Evolutionary conservation across 2,113 vertebrate species (phyloP).

Genomic region (Pagrus major): DNA sequence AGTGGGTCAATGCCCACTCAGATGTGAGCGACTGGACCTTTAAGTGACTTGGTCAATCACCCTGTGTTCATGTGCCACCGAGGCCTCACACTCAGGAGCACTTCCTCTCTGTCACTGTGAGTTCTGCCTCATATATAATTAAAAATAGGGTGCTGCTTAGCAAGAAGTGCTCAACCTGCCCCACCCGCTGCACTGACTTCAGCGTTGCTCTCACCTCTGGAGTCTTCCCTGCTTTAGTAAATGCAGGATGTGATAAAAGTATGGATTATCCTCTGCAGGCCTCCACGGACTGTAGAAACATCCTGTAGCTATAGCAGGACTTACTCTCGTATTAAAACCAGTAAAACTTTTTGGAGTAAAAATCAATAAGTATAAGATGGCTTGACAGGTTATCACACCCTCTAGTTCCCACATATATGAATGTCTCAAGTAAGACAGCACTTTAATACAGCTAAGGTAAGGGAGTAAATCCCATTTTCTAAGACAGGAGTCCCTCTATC

Average conservation of each 20-base stretch:
- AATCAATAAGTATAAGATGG: conserved; percentile 51
- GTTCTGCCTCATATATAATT: conserved; percentile 78
- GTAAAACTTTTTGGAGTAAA: conserved; percentile 62
- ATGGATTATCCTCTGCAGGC: conserved; percentile 50
- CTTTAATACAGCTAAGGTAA: conserved; percentile 24
- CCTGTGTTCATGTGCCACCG: conserved; percentile 58
- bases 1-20: conserved; percentile 65
- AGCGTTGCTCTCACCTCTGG: conserved; percentile 25
- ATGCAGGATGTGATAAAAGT: conserved; percentile 58
- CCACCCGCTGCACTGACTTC: conserved; percentile 50
- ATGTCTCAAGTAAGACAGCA: conserved; percentile 31
- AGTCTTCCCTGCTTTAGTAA: conserved; percentile 11
- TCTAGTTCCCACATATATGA: conserved; percentile 32
- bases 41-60: conserved; percentile 72
- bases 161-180: conserved; percentile 60
- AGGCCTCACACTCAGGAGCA: conserved; percentile 49
- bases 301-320: conserved; percentile 20
- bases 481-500: conserved; percentile 47
- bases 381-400: conserved; percentile 41
- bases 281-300: conserved; percentile 22
- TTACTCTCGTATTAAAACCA: conserved; percentile 47
- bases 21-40: conserved; percentile 70
- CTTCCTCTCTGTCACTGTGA: conserved; percentile 67
- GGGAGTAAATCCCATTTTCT: conserved; percentile 41
- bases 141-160: conserved; percentile 66